Evolutionary conservation across 2,888 invertebrate genomes (phyloP).

Genomic region (Craniophora ligustri): DNA sequence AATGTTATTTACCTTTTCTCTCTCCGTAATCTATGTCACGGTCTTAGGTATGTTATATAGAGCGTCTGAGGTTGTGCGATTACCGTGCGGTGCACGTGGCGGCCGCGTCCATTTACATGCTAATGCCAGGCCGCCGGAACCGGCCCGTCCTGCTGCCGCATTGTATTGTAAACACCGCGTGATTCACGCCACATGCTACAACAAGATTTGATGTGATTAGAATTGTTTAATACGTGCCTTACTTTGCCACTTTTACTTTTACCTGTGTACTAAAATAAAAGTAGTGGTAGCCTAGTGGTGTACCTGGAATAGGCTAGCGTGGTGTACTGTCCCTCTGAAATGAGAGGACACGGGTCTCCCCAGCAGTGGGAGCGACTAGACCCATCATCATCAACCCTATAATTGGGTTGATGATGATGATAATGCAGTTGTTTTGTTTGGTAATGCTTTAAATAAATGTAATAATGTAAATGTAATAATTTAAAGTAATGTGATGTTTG

Average conservation of each 20-base stretch:
- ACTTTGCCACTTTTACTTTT: conserved; percentile 27
- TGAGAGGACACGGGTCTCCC: no score
- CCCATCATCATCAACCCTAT: no score
- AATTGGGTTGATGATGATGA: no score
- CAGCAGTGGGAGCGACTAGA: no score
- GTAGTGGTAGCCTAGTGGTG: no score
- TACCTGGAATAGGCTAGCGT: no score
- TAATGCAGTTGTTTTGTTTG: background rate
- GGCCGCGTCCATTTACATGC: conserved; percentile 60
- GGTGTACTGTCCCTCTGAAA: no score
- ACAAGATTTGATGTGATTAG: conserved; percentile 38
- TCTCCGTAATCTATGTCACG: conserved; percentile 27
- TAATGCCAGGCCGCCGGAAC: conserved; percentile 51
- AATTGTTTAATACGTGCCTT: conserved; percentile 15
- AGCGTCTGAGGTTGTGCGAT: conserved; percentile 38
- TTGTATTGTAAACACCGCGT: conserved; percentile 53
- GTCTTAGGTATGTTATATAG: conserved; percentile 35
- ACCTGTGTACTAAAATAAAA: background rate
- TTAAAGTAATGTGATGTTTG: background rate
- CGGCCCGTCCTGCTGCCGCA: conserved; percentile 29
- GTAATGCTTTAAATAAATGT: no score
- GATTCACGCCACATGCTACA: conserved; percentile 40
- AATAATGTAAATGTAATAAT: no score
- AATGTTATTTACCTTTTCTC: background rate
- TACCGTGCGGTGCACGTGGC: conserved; percentile 47